These are phyloP conservation scores for Indicator indicator DNA, from an alignment of 2,113 vertebrate genomes.

Conservation along the genomic window DNA sequence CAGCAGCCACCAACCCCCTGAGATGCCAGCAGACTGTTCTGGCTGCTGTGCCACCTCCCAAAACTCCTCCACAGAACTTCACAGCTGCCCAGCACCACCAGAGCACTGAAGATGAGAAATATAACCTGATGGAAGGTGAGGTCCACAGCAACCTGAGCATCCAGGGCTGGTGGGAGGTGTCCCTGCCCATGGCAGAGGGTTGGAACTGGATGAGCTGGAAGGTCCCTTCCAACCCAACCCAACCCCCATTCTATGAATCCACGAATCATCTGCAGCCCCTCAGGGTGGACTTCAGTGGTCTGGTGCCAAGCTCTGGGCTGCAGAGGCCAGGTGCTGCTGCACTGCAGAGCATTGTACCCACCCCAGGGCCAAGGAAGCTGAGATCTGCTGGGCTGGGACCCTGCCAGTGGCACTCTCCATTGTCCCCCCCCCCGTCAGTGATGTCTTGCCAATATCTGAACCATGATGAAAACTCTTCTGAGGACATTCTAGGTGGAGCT, in stretches of 20 bases:
- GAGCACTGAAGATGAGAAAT: rapidly evolving
- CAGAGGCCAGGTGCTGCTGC: background rate
- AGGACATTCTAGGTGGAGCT: conserved; percentile 4
- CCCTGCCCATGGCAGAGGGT: no score
- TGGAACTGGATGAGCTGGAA: no score
- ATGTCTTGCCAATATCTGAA: conserved; percentile 13
- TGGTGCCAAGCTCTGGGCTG: background rate
- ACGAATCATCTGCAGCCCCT: no score
- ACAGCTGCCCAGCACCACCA: background rate
- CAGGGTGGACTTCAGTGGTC: background rate
- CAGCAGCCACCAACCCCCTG: background rate
- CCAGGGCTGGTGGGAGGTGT: no score
- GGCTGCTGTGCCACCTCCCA: background rate
- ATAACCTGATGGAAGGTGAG: background rate
- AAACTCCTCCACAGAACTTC: background rate
- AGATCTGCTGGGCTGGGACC: background rate
- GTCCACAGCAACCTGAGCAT: background rate
- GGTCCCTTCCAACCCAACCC: no score
- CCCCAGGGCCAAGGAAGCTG: background rate
- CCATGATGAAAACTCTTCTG: background rate
- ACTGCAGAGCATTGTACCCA: background rate
- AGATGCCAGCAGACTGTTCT: background rate
- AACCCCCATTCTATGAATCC: no score
- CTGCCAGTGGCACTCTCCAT: background rate
- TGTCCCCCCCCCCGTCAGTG: background rate